A percentile compares a stretch with the other conserved stretches of the same genome.
These are phyloP conservation scores for Trogon melanurus DNA, from an alignment of 2,113 vertebrate genomes.

Conservation along the genomic window DNA sequence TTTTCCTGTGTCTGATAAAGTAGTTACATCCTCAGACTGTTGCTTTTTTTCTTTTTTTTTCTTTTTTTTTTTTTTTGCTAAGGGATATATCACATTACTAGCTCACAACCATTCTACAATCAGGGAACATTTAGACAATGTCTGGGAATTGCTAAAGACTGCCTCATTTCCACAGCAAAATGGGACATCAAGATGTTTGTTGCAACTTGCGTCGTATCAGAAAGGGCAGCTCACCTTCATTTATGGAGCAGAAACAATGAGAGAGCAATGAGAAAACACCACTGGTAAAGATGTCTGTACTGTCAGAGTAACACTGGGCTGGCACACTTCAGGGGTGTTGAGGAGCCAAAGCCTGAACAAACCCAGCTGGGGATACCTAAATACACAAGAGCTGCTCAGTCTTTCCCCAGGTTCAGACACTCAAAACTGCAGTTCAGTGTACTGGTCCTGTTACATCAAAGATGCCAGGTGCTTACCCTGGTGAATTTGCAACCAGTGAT, in stretches of 20 bases:
- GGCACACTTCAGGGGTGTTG: no score
- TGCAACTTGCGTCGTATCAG: neutral
- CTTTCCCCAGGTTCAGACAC: neutral
- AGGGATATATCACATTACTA: neutral
- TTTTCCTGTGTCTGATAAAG: neutral
- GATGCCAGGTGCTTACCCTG: no score
- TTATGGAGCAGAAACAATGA: neutral
- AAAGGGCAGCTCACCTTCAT: neutral
- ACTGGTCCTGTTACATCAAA: neutral
- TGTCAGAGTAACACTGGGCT: neutral
- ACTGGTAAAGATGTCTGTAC: neutral
- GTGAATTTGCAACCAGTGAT: neutral
- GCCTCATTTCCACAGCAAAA: neutral
- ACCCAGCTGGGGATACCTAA: neutral
- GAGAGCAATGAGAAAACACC: neutral
- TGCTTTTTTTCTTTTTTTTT: no score
- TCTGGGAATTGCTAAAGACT: neutral
- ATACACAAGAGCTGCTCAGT: fast-evolving
- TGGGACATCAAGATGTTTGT: neutral
- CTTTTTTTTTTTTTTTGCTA: neutral
- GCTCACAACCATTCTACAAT: neutral
- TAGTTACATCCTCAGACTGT: neutral
- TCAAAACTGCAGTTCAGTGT: neutral
- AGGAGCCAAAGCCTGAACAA: neutral
- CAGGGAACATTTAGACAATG: neutral